A percentile compares a stretch with the other conserved stretches of the same genome.
These are phyloP conservation scores for Acanthaster planci DNA, from an alignment of 35 echinoderm and acorn worm species.

Conservation along the genomic window DNA sequence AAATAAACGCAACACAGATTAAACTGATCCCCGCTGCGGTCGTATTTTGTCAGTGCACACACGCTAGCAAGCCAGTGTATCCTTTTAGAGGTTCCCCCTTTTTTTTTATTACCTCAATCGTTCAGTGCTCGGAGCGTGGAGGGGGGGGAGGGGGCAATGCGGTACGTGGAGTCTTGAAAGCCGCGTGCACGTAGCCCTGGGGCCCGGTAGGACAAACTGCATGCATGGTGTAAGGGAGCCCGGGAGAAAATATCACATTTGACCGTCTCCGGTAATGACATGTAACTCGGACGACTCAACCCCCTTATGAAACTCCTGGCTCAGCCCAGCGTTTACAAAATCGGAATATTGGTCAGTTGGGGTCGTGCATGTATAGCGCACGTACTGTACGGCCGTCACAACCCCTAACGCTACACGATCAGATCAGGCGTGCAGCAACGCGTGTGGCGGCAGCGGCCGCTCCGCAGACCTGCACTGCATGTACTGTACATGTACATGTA, in stretches of 20 bases:
- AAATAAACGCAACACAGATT: slow-evolving; percentile 15
- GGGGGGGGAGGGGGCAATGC: no score
- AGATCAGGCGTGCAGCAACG: no score
- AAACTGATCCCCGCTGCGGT: neutral
- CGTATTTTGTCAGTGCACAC: neutral
- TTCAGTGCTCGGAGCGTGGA: no score
- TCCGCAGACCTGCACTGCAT: neutral
- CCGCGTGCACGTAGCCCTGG: neutral
- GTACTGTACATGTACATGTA: neutral
- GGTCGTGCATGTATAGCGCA: no score
- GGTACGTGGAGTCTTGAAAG: neutral
- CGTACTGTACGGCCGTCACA: no score
- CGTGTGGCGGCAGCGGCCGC: neutral
- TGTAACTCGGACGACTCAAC: slow-evolving; percentile 30
- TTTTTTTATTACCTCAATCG: no score
- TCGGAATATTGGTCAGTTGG: neutral
- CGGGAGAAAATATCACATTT: slow-evolving; percentile 25
- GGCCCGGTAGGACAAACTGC: neutral
- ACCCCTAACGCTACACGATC: no score
- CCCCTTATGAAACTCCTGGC: neutral
- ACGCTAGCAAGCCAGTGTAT: no score
- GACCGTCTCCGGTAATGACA: slow-evolving; percentile 23
- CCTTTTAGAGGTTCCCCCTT: no score
- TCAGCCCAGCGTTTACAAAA: slow-evolving; percentile 4
- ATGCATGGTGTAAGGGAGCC: neutral